phyloP scores from a whole-genome alignment of 1,140 invertebrate species.

The Cotesia vestalis region DNA sequence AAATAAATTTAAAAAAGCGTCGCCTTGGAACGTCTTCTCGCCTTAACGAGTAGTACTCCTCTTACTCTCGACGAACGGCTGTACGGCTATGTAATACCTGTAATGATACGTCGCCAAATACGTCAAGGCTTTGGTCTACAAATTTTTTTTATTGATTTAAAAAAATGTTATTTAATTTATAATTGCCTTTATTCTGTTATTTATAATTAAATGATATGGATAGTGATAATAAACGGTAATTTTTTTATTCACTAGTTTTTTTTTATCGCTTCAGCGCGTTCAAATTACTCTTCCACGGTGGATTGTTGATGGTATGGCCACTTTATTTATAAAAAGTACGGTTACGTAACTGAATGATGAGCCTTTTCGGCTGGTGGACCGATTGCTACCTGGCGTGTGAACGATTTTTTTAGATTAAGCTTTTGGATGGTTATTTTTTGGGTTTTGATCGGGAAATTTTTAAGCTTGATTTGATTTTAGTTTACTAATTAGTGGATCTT shows the following conservation, averaged over 20 bases:
- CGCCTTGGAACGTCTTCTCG: neutral
- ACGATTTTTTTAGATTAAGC: too few relatives aligned
- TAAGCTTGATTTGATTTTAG: too few relatives aligned
- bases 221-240: neutral
- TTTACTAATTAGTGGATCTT: too few relatives aligned
- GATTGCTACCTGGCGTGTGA: too few relatives aligned
- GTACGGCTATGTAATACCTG: neutral
- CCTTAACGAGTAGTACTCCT: neutral
- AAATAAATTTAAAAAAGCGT: neutral
- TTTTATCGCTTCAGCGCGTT: conserved; percentile 6
- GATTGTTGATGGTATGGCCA: neutral
- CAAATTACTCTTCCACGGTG: neutral
- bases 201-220: neutral
- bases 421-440: too few relatives aligned
- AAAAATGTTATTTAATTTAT: neutral
- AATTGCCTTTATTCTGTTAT: neutral
- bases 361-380: too few relatives aligned
- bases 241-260: conserved; percentile 10
- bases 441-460: too few relatives aligned
- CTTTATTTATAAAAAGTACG: too few relatives aligned
- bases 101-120: conserved; percentile 1
- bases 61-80: neutral
- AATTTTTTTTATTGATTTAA: neutral
- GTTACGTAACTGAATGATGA: too few relatives aligned
- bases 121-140: neutral